Conservation (phyloP, 2,888 invertebrate species). For the Ormyrus rosae region DNA sequence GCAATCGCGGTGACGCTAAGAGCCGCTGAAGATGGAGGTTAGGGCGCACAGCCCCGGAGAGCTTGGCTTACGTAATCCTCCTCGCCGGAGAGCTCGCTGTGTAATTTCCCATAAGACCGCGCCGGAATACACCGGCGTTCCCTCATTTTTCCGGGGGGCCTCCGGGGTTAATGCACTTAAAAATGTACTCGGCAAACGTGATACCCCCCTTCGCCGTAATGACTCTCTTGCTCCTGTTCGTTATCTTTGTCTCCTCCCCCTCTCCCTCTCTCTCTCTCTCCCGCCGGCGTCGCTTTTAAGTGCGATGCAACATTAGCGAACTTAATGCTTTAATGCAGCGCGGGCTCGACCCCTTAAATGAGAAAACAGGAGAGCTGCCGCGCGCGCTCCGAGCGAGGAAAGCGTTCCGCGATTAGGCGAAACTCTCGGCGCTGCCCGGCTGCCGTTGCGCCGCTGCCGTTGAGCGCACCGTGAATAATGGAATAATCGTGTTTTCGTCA, state of each 20-base stretch:
- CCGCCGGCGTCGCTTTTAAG: conserved; percentile 20
- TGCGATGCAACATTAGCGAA: conserved; percentile 46
- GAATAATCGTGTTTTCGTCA: conserved; percentile 55
- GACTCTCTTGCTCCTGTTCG: not conserved
- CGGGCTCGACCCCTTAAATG: conserved; percentile 8
- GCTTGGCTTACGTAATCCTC: conserved; percentile 53
- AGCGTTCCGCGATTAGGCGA: conserved; percentile 39
- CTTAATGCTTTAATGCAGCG: conserved; percentile 32
- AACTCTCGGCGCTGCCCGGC: not conserved
- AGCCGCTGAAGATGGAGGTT: conserved; percentile 49
- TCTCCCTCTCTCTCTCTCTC: not conserved
- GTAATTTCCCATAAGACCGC: conserved; percentile 72
- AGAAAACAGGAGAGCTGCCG: not conserved
- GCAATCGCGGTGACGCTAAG: conserved; percentile 57
- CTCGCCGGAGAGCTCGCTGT: conserved; percentile 64
- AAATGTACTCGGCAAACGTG: not conserved
- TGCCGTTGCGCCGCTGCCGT: not conserved
- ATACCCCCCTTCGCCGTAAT: no score
- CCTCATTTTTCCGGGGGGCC: no score
- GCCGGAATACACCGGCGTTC: not conserved
- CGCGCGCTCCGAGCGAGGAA: conserved; percentile 10
- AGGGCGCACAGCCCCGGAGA: not conserved
- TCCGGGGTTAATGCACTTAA: no score
- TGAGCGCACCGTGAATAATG: conserved; percentile 38
- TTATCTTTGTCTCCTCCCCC: not conserved